Conservation (phyloP, 2,888 invertebrate species). For the Netelia melanura region DNA sequence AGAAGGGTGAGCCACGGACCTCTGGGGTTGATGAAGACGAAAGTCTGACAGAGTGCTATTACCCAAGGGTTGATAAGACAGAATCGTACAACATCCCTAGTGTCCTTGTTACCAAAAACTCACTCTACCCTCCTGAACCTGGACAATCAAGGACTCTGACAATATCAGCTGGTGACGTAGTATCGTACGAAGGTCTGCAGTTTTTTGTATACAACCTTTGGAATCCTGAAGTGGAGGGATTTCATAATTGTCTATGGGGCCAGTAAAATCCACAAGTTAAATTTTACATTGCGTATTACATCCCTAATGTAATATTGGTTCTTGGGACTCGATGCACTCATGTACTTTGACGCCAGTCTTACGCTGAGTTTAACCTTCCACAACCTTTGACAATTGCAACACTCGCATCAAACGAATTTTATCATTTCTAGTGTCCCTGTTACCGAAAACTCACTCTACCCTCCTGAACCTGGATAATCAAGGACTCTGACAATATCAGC, state of each 20-base stretch:
- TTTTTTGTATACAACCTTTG: neutral
- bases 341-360: no score
- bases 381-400: no score
- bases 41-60: neutral
- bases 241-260: no score
- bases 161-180: neutral
- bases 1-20: neutral
- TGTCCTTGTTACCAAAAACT: no score
- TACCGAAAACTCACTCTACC: neutral
- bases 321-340: no score
- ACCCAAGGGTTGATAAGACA: conserved; percentile 22
- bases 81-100: conserved; percentile 11
- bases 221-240: no score
- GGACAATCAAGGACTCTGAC: conserved; percentile 9
- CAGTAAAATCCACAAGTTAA: no score
- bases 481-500: neutral
- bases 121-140: neutral
- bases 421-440: no score
- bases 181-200: neutral
- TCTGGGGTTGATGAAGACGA: neutral
- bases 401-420: no score
- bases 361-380: no score
- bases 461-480: conserved; percentile 8
- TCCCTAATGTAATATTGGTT: no score
- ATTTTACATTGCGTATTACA: no score